Base-by-base conservation (phyloP, 1,140 invertebrate species). In the Zaprionus lachaisei region DNA sequence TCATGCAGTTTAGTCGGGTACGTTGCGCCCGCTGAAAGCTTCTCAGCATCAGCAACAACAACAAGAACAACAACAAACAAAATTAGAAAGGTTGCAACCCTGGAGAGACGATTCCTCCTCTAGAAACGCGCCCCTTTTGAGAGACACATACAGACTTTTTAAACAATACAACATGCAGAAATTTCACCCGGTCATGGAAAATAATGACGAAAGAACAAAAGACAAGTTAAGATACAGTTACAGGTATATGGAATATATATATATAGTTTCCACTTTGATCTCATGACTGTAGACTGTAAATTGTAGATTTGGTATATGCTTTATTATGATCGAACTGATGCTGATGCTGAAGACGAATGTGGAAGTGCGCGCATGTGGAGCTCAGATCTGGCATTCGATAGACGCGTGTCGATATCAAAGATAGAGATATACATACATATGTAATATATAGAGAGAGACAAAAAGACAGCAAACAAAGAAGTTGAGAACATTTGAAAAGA, bases 21-120 rank as follows among this genome's bases (percentile, higher is more conserved):
- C 54, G 75, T 58, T 65, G 66, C 49, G 56, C 56, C 58, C 44
- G 70, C 65, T 69, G 72, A 73, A 65, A 79, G 76, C 72, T 65
- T 58, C 56, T 72, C 68, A 77, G 56, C 74, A 72, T 51, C 83
- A 83, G 63, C 77, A 72, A 64, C 67, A 87, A 83, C 83, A 80
- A 80, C 77, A 87, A 71, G 44, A 83, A 81, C 63, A 80, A 68
- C 68, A 87, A 87, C 84, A 89, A 83, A 87, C 80, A 83, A 87
- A 73, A 89, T 90, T 90, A 87, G 85, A 20, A 51, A 51, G 47
- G 47, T 51, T 24, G 47, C 47, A 51, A 51, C 20, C 4, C 47
- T 51, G 20, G 11, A 22, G 20, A 51, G 1, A 20, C 20, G 41
- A 47, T 2, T 3, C 14, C n/a, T 17, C n/a, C 1, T 51, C 47